Base-by-base conservation (phyloP, 92 coral and sea anemone genomes). In the Palythoa heliodiscus region DNA sequence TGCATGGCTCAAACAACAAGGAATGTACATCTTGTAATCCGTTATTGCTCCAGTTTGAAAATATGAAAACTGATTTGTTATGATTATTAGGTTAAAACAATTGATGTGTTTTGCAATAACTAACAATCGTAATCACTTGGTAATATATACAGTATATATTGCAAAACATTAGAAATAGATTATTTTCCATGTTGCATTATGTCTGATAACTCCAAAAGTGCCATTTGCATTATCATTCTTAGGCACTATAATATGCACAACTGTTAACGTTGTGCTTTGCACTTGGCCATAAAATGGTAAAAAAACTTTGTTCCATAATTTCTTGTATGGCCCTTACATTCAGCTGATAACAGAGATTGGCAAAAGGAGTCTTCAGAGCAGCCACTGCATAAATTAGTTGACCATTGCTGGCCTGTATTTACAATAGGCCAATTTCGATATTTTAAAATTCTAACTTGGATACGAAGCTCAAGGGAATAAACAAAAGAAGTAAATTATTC, bases 91-190 rank as follows among this genome's bases (percentile, higher is more conserved):
- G 38, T 5, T 20, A 23, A 67, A 67, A 20, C 71, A 20, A 25
- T 67, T 67, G 38, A 67, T 67, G 71, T 67, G 38, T 38, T 24
- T 70, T 70, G 73, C 73, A 70, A 70, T 70, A 70, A 70, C 39
- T 16, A 1, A 70, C 12, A 15, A 70, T 70, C 47, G 70, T 29
- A 23, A 70, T 68, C 73, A 68, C 37, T 68, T 68, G 37, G 37
- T 68, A 0, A 68, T 22, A 68, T 68, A 20, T 20, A 68, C 23
- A 20, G 1, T 29, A 29, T 63, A n/a, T 10, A 1, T 3, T 29
- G 35, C 35, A 29, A 29, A 22, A 29, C 0, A 29, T 29, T 48
- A 70, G 70, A 19, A 64, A 70, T 70, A 29, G 25, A 70, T 70
- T 29, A 70, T 70, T 6, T 70, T 70, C 40, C 16, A 24, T 70